phyloP scores from a whole-genome alignment of 2,113 vertebrate species.

The Nothobranchius furzeri region DNA sequence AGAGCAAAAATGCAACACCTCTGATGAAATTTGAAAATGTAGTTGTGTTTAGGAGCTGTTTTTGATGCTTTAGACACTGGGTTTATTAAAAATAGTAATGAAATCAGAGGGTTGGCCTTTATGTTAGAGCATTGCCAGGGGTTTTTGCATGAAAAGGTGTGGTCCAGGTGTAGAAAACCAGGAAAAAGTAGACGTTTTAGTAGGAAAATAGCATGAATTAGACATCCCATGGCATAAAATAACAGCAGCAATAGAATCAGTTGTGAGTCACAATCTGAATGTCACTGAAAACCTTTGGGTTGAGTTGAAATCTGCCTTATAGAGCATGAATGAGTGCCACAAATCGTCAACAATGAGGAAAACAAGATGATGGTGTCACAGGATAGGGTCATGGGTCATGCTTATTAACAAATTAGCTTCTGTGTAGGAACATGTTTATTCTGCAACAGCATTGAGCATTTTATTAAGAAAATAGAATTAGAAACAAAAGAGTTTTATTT shows the following conservation, averaged over 20 bases:
- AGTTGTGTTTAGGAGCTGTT: background rate
- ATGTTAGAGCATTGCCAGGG: background rate
- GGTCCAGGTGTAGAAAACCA: no score
- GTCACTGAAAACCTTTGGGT: background rate
- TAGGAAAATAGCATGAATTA: background rate
- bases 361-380: background rate
- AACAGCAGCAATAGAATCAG: background rate
- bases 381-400: background rate
- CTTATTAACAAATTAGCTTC: background rate
- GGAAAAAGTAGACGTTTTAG: background rate
- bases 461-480: background rate
- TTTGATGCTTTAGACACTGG: background rate
- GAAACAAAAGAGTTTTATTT: background rate
- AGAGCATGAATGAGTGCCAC: no score
- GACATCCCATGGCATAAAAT: background rate
- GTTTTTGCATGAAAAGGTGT: background rate
- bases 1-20: background rate
- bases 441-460: background rate
- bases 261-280: background rate
- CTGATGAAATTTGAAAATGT: background rate
- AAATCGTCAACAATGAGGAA: background rate
- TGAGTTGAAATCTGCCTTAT: background rate
- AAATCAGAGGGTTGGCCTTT: background rate
- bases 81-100: background rate
- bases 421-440: no score